These are phyloP conservation scores for Hylia prasina DNA, from an alignment of 2,113 vertebrate species.

Conservation along the genomic window DNA sequence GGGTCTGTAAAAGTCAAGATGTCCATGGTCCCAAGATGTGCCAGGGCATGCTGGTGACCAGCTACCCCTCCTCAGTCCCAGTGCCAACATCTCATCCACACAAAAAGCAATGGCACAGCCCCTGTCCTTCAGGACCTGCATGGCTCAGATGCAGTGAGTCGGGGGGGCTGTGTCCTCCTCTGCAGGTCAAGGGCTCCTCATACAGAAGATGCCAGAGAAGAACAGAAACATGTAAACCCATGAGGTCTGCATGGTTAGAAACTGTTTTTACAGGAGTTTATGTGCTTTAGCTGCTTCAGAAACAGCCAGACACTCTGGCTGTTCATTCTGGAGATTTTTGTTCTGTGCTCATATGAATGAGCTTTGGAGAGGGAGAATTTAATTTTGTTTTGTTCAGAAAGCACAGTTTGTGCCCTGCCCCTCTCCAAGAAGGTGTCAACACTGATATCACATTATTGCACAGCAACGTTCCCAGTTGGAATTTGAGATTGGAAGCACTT, in stretches of 20 bases:
- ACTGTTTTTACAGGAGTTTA: neutral
- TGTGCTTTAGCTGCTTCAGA: neutral
- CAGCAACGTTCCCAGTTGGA: neutral
- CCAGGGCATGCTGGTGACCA: neutral
- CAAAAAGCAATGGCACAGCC: neutral
- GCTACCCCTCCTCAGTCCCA: neutral
- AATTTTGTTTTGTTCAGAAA: slow-evolving; percentile 6
- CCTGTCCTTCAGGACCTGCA: neutral
- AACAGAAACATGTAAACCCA: neutral
- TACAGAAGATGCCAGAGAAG: neutral
- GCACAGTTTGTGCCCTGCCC: neutral
- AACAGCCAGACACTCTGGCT: neutral
- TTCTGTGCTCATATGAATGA: neutral
- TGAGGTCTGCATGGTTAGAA: neutral
- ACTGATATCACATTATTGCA: neutral
- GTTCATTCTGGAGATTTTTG: neutral
- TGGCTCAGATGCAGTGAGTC: neutral
- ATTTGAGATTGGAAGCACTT: neutral
- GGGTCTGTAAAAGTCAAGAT: neutral
- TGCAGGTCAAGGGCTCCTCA: neutral
- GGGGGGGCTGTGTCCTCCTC: neutral
- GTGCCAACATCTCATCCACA: neutral
- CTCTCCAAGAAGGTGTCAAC: neutral
- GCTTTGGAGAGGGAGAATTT: neutral
- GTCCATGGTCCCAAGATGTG: neutral